A percentile compares a stretch with the other conserved stretches of the same genome.
Conservation (phyloP, 2,113 vertebrate genomes). For the Pogonocichla stellata region DNA sequence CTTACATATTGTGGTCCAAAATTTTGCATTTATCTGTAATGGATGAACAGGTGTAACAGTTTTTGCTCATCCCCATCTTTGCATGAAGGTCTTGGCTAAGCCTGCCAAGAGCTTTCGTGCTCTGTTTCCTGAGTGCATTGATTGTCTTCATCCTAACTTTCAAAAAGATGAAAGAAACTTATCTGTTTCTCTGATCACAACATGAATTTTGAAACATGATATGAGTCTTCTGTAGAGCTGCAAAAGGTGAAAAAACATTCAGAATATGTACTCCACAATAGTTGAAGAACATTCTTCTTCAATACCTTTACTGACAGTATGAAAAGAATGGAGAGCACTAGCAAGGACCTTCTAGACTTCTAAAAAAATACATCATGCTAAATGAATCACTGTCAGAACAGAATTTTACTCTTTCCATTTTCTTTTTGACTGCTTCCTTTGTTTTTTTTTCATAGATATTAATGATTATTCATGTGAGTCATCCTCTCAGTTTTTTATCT, state of each 20-base stretch:
- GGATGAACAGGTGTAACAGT: neutral
- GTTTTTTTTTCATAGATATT: neutral
- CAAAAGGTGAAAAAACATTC: neutral
- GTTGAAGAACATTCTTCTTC: neutral
- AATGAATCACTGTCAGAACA: neutral
- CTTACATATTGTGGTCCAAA: neutral
- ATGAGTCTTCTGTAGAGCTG: neutral
- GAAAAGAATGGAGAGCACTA: neutral
- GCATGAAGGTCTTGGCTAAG: neutral
- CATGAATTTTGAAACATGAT: neutral
- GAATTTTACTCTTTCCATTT: neutral
- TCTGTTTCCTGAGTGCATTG: neutral
- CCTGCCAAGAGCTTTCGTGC: neutral
- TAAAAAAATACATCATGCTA: neutral
- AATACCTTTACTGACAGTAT: neutral
- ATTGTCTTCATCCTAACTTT: neutral
- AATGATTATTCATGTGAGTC: neutral
- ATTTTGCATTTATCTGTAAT: accelerated
- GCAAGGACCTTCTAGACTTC: neutral
- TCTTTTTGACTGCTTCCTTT: neutral
- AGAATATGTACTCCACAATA: neutral
- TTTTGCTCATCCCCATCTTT: neutral
- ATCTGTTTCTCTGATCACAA: neutral
- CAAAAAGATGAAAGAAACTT: neutral
- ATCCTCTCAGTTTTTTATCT: neutral